A percentile compares a stretch with the other conserved stretches of the same genome.
Conservation (phyloP, 2,888 invertebrate genomes). For the Limnephilus marmoratus region DNA sequence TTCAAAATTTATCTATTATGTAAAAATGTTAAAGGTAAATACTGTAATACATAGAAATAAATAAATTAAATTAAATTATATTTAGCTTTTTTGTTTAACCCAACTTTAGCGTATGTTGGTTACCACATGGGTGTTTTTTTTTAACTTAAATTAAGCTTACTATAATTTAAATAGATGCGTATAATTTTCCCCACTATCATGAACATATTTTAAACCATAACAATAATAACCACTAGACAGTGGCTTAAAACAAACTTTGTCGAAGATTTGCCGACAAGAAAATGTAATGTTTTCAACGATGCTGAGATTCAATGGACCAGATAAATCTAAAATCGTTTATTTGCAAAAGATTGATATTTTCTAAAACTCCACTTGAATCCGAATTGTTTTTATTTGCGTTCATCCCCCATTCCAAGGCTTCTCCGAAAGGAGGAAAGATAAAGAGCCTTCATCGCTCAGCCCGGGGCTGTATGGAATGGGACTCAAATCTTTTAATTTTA, state of each 20-base stretch:
- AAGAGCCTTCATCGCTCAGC: not conserved
- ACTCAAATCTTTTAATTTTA: constrained; percentile 27
- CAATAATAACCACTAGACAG: too few species aligned
- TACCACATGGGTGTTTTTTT: not conserved
- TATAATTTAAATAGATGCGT: too few species aligned
- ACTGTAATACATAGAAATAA: too few species aligned
- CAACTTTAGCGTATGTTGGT: not conserved
- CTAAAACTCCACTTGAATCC: not conserved
- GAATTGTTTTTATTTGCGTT: not conserved
- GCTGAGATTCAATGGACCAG: not conserved
- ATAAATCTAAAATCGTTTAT: not conserved
- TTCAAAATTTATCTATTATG: too few species aligned
- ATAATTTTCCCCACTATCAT: too few species aligned
- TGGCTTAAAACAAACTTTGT: too few species aligned
- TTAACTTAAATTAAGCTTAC: not conserved
- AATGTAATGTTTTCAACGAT: not conserved
- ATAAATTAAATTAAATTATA: too few species aligned
- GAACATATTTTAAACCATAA: too few species aligned
- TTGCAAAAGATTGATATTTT: not conserved
- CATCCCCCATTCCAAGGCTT: not conserved
- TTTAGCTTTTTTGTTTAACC: not conserved
- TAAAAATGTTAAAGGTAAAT: too few species aligned
- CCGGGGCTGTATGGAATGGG: not conserved
- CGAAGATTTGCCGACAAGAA: not conserved
- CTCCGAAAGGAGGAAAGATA: not conserved